Conservation (phyloP, 2,797 vertebrate species). For the Podarcis siculus region DNA sequence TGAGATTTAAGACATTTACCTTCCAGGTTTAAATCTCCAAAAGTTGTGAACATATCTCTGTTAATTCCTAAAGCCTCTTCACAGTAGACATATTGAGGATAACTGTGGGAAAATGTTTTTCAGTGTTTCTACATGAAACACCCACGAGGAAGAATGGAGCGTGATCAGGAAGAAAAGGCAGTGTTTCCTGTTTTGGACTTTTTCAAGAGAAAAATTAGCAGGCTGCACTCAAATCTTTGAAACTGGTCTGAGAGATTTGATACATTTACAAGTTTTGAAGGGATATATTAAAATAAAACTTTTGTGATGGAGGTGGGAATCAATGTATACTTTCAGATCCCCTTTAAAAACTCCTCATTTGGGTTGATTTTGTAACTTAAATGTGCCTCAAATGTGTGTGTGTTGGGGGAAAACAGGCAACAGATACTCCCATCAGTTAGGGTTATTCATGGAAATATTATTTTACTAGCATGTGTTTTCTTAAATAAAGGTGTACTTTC, state of each 20-base stretch:
- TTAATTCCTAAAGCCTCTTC: slow-evolving; percentile 15
- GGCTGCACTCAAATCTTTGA: neutral
- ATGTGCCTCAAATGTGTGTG: neutral
- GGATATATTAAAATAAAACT: neutral
- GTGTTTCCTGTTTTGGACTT: neutral
- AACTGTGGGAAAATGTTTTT: neutral
- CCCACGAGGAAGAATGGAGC: slow-evolving; percentile 2
- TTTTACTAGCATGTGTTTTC: too few relatives aligned
- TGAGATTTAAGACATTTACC: slow-evolving; percentile 13
- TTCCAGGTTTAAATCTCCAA: slow-evolving; percentile 11
- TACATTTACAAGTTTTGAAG: neutral
- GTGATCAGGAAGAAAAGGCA: neutral
- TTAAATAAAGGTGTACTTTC: too few relatives aligned
- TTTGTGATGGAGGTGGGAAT: neutral
- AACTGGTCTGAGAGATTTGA: neutral
- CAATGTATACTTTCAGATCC: neutral
- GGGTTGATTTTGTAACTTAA: neutral
- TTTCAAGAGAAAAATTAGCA: neutral
- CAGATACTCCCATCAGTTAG: neutral
- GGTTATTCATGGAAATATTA: too few relatives aligned
- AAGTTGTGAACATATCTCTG: slow-evolving; percentile 2
- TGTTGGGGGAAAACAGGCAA: neutral
- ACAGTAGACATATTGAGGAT: slow-evolving; percentile 1
- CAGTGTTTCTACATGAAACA: neutral
- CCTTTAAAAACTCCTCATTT: neutral